Base-by-base conservation (phyloP, 2,888 invertebrate genomes). In the Melieria picta region DNA sequence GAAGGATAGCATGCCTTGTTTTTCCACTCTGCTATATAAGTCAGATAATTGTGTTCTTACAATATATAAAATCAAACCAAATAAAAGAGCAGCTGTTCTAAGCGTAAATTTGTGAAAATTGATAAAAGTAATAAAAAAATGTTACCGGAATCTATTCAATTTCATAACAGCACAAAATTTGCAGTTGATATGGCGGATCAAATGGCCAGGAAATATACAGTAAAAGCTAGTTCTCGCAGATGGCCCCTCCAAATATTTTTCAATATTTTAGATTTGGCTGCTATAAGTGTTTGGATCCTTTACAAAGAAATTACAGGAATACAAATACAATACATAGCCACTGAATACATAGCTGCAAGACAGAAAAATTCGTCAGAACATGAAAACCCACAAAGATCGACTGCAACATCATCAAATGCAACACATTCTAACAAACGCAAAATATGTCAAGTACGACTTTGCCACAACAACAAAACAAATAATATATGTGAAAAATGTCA, bases 281-380 rank as follows among this genome's bases (percentile, higher is more conserved):
- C 16, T n/a, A 67, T 58, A 58, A 58, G 58, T 57, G 13, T 47
- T 58, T 58, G 60, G 57, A 58, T 57, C 46, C 50, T 60, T 13
- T 58, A 67, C 10, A 60, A 58, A 58, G 58, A 67, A 45, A 57
- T 46, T 45, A 67, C 67, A n/a, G 67, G 57, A 58, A 58, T 58
- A 60, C 57, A 67, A 45, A 67, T 67, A 57, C 11, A n/a, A n/a
- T n/a, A n/a, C n/a, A n/a, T n/a, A n/a, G n/a, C n/a, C n/a, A n/a
- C n/a, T n/a, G n/a, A n/a, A n/a, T n/a, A n/a, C n/a, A n/a, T n/a
- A n/a, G 45, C 56, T 46, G 48, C 60, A 75, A 75, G 73, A 71
- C 68, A 74, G 71, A 73, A 75, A 73, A 66, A 68, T 57, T 75
- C 72, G 74, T 55, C 72, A 72, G 68, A 75, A 69, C 48, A 73